Percentiles rank a stretch among this genome's conserved stretches.
Evolutionary conservation across 2,113 vertebrate species (phyloP).

Genomic region (Misgurnus mizolepis): DNA sequence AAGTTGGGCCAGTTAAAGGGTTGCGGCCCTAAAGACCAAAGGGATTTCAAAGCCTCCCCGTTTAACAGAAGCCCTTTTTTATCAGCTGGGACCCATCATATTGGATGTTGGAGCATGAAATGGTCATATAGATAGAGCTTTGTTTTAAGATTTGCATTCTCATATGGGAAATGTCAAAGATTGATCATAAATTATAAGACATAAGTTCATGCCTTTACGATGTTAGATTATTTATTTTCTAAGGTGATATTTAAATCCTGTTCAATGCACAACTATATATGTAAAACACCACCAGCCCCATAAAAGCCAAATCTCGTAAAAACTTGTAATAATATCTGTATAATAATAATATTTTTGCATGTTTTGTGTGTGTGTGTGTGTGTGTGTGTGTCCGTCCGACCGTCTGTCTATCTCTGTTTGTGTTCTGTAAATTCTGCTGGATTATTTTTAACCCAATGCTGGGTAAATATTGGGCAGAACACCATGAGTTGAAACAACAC

Average conservation of each 20-base stretch:
- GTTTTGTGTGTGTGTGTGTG: too few species aligned
- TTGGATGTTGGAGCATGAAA: slow-evolving; percentile 68
- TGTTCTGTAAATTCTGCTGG: too few species aligned
- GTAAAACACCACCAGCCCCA: too few species aligned
- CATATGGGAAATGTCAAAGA: background rate
- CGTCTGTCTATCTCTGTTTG: too few species aligned
- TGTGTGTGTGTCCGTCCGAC: too few species aligned
- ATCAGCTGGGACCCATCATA: slow-evolving; percentile 64
- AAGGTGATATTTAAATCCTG: background rate
- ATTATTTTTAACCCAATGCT: too few species aligned
- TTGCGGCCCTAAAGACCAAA: slow-evolving; percentile 62
- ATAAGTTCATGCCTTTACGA: background rate
- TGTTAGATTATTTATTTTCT: background rate
- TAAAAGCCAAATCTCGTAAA: too few species aligned
- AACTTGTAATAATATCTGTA: too few species aligned
- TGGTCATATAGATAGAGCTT: slow-evolving; percentile 60
- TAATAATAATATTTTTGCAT: too few species aligned
- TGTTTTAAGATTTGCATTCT: slow-evolving; percentile 51
- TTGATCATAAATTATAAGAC: background rate
- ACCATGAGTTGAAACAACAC: too few species aligned
- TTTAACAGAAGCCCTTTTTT: slow-evolving; percentile 72
- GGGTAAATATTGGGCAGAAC: too few species aligned
- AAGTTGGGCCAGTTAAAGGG: slow-evolving; percentile 64
- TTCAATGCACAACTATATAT: too few species aligned
- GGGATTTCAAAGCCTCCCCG: slow-evolving; percentile 71